These are phyloP conservation scores for Kryptopterus vitreolus DNA, from an alignment of 2,797 vertebrate genomes.

Conservation along the genomic window DNA sequence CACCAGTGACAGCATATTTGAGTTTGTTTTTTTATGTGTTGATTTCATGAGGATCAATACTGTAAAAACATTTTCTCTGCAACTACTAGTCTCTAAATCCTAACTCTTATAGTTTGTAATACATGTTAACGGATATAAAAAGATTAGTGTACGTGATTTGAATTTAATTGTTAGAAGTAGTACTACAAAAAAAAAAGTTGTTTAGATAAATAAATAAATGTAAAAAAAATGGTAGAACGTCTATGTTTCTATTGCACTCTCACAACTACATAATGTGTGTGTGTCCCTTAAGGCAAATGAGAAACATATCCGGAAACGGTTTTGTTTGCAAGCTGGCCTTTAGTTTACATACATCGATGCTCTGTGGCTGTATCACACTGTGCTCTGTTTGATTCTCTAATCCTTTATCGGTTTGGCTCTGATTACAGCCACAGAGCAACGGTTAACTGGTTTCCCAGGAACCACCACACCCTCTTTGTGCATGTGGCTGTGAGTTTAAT, in stretches of 20 bases:
- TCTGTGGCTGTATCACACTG: not conserved
- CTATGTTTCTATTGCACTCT: no score
- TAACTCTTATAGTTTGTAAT: not conserved
- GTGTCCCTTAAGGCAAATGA: not conserved
- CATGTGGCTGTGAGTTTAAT: constrained; percentile 39
- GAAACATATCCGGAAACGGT: not conserved
- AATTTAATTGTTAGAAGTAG: not conserved
- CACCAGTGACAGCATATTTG: not conserved
- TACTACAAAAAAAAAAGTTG: not conserved
- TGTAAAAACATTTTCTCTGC: not conserved
- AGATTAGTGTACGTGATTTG: not conserved
- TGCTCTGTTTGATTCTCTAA: constrained; percentile 31
- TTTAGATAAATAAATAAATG: no score
- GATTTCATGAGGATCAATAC: not conserved
- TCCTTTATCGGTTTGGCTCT: constrained; percentile 42
- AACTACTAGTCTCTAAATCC: not conserved
- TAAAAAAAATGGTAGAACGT: not conserved
- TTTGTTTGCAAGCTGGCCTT: constrained; percentile 1
- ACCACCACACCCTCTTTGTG: constrained; percentile 36
- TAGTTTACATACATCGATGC: not conserved
- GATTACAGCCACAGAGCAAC: constrained; percentile 42
- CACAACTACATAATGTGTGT: not conserved
- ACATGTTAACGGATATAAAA: not conserved
- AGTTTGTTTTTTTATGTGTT: not conserved
- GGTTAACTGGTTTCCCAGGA: constrained; percentile 46